Percentiles rank a stretch among this genome's conserved stretches.
Evolutionary conservation across 2,113 vertebrate species (phyloP).

Genomic region (Leptosomus discolor): DNA sequence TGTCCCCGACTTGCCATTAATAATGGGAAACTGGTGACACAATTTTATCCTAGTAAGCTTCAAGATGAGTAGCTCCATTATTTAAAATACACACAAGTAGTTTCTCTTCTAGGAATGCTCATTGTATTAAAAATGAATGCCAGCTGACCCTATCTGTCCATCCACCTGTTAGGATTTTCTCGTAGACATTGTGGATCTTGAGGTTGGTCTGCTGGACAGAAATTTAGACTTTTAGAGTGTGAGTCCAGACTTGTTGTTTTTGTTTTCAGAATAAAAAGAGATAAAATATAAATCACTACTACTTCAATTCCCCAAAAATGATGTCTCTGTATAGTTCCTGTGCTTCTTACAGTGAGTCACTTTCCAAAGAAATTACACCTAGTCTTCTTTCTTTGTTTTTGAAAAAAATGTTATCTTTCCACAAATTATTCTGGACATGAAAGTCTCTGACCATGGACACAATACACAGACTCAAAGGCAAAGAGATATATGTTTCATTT

Average conservation of each 20-base stretch:
- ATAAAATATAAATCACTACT: background rate
- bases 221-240: background rate
- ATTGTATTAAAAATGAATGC: background rate
- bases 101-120: background rate
- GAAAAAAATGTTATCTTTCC: background rate
- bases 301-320: background rate
- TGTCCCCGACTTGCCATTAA: background rate
- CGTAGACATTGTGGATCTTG: background rate
- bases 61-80: background rate
- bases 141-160: background rate
- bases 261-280: background rate
- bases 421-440: background rate
- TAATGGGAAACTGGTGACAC: background rate
- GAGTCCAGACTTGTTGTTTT: background rate
- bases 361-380: background rate
- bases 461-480: background rate
- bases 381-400: background rate
- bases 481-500: background rate
- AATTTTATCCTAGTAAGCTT: background rate
- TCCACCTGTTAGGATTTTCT: background rate
- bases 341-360: background rate
- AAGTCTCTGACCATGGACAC: background rate
- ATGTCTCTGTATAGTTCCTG: background rate
- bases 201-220: background rate
- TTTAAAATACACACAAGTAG: background rate